These are phyloP conservation scores for Drosophila infuscata DNA, from an alignment of 2,888 invertebrate species.

Conservation along the genomic window DNA sequence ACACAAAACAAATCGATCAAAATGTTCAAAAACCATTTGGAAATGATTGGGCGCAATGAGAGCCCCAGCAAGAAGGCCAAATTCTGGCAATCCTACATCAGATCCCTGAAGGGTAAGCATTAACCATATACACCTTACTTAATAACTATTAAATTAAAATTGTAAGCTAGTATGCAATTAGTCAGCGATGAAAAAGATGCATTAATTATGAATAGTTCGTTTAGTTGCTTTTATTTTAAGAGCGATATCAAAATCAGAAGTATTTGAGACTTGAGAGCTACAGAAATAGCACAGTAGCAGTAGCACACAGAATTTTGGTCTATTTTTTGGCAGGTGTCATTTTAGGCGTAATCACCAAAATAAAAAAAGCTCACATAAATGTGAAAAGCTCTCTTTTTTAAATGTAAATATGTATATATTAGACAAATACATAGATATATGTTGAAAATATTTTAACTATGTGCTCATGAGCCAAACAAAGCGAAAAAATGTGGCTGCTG, in stretches of 20 bases:
- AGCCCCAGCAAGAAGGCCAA: conserved; percentile 96
- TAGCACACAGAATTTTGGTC: conserved; percentile 22
- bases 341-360: conserved; percentile 41
- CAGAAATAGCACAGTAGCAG: conserved; percentile 53
- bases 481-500: conserved; percentile 56
- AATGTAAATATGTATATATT: conserved; percentile 26
- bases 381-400: conserved; percentile 54
- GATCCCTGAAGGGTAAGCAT: conserved; percentile 94
- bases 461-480: conserved; percentile 72
- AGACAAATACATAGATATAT: conserved; percentile 39
- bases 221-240: conserved; percentile 2
- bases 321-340: conserved; percentile 78
- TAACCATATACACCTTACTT: not conserved
- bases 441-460: conserved; percentile 70
- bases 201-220: not conserved
- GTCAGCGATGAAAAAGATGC: not conserved
- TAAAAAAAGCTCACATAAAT: conserved; percentile 24
- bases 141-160: not conserved
- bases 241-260: conserved; percentile 19
- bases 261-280: conserved; percentile 28
- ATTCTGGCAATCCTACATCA: conserved; percentile 97
- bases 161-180: not conserved
- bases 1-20: conserved; percentile 87
- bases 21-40: conserved; percentile 96
- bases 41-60: conserved; percentile 97